phyloP scores from a whole-genome alignment of 2,113 vertebrate species.

The Strix uralensis region DNA sequence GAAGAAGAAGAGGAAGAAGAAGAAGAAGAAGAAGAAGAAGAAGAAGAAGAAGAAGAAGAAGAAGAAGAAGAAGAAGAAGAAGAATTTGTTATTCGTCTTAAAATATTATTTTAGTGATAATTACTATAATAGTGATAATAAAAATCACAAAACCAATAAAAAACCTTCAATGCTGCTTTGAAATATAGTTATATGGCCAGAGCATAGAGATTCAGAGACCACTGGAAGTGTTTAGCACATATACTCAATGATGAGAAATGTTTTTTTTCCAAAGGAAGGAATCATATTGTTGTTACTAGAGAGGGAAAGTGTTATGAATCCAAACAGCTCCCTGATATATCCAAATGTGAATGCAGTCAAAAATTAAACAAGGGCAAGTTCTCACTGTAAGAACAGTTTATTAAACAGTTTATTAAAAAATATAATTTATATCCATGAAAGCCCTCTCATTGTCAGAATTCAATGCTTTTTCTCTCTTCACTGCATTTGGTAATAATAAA shows the following conservation, averaged over 20 bases:
- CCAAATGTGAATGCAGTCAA: not conserved
- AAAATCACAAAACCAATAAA: not conserved
- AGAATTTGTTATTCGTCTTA: not conserved
- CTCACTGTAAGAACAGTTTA: not conserved
- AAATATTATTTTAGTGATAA: not conserved
- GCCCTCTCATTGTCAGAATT: not conserved
- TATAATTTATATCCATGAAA: not conserved
- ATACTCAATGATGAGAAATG: not conserved
- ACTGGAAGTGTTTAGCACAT: not conserved
- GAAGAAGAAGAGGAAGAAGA: not conserved
- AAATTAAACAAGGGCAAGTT: not conserved
- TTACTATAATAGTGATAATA: not conserved
- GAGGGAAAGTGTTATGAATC: not conserved
- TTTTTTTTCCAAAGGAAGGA: not conserved
- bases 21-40: not conserved
- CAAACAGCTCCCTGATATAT: not conserved
- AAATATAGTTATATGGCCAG: not conserved
- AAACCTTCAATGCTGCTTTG: not conserved
- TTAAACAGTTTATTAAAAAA: not conserved
- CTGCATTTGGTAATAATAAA: conserved; percentile 3
- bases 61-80: no score
- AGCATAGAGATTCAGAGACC: not conserved
- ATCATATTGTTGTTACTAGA: not conserved
- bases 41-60: no score
- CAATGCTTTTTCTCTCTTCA: not conserved